These are phyloP conservation scores for Ametastegia equiseti DNA, from an alignment of 2,888 invertebrate genomes.

Conservation along the genomic window DNA sequence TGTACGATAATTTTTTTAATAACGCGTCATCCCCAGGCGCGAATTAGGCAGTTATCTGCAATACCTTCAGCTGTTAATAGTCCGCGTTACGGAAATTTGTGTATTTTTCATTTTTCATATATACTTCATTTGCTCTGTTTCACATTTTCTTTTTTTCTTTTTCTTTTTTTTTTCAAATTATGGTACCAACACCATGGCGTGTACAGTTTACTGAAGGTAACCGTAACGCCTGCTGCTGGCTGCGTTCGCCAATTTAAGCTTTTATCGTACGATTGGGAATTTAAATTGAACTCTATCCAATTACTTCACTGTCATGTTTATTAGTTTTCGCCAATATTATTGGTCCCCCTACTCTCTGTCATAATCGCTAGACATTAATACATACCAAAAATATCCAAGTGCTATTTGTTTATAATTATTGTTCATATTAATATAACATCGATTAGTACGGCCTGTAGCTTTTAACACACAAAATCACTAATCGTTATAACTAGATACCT, in stretches of 20 bases:
- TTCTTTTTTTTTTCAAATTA: too few species aligned
- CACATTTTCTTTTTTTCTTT: too few species aligned
- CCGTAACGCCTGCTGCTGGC: background rate
- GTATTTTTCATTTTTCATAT: background rate
- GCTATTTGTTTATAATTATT: background rate
- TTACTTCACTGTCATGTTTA: constrained; percentile 40
- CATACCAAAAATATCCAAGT: background rate
- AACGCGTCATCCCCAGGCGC: constrained; percentile 1
- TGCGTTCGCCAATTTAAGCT: background rate
- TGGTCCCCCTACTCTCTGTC: background rate
- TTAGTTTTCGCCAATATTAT: constrained; percentile 10
- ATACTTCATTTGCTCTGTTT: too few species aligned
- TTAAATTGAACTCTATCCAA: constrained; percentile 44
- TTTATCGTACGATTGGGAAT: constrained; percentile 39
- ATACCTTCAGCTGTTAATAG: background rate
- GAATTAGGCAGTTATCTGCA: constrained; percentile 1
- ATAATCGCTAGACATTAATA: background rate
- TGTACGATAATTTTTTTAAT: constrained; percentile 13
- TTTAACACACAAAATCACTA: background rate
- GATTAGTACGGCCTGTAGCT: background rate
- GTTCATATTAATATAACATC: background rate
- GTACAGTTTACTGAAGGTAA: background rate
- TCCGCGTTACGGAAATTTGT: background rate
- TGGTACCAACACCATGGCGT: too few species aligned
- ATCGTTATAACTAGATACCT: too few species aligned